These are phyloP conservation scores for Menura novaehollandiae DNA, from an alignment of 2,113 vertebrate species.

Conservation along the genomic window DNA sequence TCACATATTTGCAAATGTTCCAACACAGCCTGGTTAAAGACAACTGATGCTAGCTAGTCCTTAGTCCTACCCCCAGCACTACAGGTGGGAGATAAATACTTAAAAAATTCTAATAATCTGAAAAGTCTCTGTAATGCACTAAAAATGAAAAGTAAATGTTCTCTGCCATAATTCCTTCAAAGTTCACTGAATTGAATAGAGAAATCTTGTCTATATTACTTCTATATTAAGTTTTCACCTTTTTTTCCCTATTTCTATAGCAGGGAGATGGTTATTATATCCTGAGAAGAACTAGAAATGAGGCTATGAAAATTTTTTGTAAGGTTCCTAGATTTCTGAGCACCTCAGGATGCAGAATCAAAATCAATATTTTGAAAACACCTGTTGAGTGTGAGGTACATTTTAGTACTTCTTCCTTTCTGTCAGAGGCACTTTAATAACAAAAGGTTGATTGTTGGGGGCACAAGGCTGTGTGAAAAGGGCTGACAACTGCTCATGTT, in stretches of 20 bases:
- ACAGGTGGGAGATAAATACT: background rate
- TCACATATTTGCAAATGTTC: background rate
- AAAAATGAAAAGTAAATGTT: background rate
- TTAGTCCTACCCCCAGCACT: background rate
- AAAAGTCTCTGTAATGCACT: background rate
- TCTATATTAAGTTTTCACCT: background rate
- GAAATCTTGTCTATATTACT: background rate
- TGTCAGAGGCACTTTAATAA: background rate
- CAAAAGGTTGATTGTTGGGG: background rate
- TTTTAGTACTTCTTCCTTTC: background rate
- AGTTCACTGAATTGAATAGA: background rate
- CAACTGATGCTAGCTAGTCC: background rate
- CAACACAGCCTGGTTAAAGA: background rate
- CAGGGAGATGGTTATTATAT: background rate
- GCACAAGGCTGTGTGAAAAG: background rate
- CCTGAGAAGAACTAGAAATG: background rate
- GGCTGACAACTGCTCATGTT: constrained; percentile 19
- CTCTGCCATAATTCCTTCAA: background rate
- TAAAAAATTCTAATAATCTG: background rate
- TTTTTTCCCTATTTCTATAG: rapidly evolving
- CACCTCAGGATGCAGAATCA: background rate
- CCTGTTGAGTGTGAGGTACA: background rate
- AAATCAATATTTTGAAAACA: background rate
- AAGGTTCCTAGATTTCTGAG: background rate
- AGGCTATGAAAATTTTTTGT: background rate